These are phyloP conservation scores for Zapornia atra DNA, from an alignment of 2,113 vertebrate species.

Conservation along the genomic window DNA sequence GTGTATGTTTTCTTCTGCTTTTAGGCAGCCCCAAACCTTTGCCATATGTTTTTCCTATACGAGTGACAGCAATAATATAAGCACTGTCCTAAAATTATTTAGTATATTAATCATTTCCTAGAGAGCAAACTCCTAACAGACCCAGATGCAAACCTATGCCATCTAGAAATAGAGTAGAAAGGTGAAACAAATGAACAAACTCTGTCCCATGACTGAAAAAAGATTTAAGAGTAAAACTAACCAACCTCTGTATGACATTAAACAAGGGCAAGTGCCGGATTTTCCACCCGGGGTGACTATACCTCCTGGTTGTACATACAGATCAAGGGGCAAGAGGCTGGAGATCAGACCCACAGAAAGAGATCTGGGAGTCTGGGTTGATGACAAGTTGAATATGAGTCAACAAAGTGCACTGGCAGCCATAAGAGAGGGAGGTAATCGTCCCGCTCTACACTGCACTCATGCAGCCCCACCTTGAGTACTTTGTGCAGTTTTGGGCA, in stretches of 20 bases:
- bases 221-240: background rate
- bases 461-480: no score
- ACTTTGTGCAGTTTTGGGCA: background rate
- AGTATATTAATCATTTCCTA: background rate
- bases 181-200: background rate
- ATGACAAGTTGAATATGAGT: background rate
- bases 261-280: background rate
- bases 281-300: background rate
- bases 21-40: background rate
- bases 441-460: background rate
- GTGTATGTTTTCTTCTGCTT: background rate
- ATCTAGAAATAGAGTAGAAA: background rate
- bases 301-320: background rate
- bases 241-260: background rate
- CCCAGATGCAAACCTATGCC: background rate
- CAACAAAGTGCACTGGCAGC: background rate
- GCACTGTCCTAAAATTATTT: background rate
- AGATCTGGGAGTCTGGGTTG: background rate
- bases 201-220: background rate
- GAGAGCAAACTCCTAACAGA: background rate
- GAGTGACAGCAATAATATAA: background rate
- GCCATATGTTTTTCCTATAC: background rate
- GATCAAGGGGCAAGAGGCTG: background rate
- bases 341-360: background rate
- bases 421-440: background rate